phyloP scores from a whole-genome alignment of 2,888 invertebrate genomes.

The Chalcis sispes region DNA sequence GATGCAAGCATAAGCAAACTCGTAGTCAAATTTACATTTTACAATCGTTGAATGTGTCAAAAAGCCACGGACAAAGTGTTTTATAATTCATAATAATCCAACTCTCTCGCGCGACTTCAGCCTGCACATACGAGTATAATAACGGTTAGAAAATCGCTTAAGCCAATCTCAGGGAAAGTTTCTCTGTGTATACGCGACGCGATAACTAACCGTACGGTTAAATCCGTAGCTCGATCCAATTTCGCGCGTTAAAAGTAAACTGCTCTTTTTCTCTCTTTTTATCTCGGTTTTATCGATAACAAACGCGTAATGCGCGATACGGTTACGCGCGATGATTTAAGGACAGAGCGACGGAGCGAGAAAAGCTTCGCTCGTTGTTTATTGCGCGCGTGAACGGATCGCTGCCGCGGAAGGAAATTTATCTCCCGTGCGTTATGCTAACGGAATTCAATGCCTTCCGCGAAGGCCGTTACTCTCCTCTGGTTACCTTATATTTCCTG shows the following conservation, averaged over 20 bases:
- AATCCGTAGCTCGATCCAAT: too few species aligned
- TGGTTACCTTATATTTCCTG: conserved; percentile 47
- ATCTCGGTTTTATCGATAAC: too few species aligned
- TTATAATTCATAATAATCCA: conserved; percentile 39
- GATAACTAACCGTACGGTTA: too few species aligned
- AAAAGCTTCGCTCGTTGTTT: neutral
- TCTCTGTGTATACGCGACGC: too few species aligned
- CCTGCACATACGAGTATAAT: conserved; percentile 11
- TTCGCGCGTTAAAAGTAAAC: too few species aligned
- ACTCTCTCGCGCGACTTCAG: too few species aligned
- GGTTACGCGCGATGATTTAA: conserved; percentile 49
- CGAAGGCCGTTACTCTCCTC: conserved; percentile 41
- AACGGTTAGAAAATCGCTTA: conserved; percentile 38
- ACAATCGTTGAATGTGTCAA: conserved; percentile 16
- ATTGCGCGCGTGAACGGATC: too few species aligned
- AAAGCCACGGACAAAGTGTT: conserved; percentile 26
- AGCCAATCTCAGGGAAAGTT: conserved; percentile 44
- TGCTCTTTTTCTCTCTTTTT: too few species aligned
- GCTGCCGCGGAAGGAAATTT: neutral
- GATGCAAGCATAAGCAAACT: conserved; percentile 3
- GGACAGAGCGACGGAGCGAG: neutral
- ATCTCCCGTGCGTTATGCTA: neutral
- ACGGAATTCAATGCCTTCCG: conserved; percentile 49
- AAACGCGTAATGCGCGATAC: too few species aligned
- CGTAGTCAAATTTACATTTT: conserved; percentile 38